Conservation (phyloP, 92 coral and sea anemone species). For the Montipora capitata region DNA sequence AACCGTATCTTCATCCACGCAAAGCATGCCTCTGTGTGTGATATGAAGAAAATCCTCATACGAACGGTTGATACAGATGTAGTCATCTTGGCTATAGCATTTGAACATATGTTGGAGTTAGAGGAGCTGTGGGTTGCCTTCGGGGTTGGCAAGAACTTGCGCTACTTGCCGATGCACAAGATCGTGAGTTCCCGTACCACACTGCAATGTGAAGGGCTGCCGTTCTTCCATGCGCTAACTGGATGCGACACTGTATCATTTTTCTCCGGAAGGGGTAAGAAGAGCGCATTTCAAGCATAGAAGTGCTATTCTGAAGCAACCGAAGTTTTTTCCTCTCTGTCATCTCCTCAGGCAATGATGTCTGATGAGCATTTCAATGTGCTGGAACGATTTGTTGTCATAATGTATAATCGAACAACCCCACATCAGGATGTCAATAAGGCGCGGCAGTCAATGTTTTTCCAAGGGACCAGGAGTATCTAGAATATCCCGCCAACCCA, state of each 20-base stretch:
- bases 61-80: slow-evolving; percentile 63
- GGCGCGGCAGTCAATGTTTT: slow-evolving; percentile 60
- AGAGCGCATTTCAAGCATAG: slow-evolving; percentile 63
- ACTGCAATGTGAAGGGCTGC: slow-evolving; percentile 26
- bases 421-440: slow-evolving; percentile 46
- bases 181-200: slow-evolving; percentile 35
- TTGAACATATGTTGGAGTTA: not conserved
- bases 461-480: slow-evolving; percentile 62
- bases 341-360: slow-evolving; percentile 39
- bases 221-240: slow-evolving; percentile 61
- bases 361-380: slow-evolving; percentile 35
- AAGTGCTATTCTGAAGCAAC: slow-evolving; percentile 59
- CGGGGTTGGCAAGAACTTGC: slow-evolving; percentile 64
- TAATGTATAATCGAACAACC: slow-evolving; percentile 64
- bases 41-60: slow-evolving; percentile 26
- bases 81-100: slow-evolving; percentile 38
- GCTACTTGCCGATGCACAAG: slow-evolving; percentile 64
- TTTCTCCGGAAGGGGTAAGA: slow-evolving; percentile 68
- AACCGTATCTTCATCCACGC: slow-evolving; percentile 72
- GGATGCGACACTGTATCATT: slow-evolving; percentile 72
- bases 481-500: slow-evolving; percentile 72
- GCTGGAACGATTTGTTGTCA: slow-evolving; percentile 37
- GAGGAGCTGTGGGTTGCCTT: slow-evolving; percentile 62
- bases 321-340: slow-evolving; percentile 42
- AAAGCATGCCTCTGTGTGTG: slow-evolving; percentile 15